Conservation (phyloP, 2,888 invertebrate genomes). For the Lacanobia wlatinum region DNA sequence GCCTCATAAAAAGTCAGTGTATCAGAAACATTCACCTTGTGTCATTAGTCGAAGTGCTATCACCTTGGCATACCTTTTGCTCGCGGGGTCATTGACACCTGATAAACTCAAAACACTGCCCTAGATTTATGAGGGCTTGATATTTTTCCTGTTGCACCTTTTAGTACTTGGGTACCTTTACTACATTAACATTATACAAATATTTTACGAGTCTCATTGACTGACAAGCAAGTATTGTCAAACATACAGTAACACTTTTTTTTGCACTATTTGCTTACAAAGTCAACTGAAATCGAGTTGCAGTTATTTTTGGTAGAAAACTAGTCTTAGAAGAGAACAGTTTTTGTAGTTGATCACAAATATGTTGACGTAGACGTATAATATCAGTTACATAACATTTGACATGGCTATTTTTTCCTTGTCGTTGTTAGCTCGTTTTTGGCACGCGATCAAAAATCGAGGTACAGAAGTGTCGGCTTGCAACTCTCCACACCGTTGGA, state of each 20-base stretch:
- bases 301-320: conserved; percentile 48
- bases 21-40: conserved; percentile 70
- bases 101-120: conserved; percentile 72
- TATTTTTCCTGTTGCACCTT: conserved; percentile 32
- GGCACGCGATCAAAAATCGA: conserved; percentile 84
- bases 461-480: conserved; percentile 73
- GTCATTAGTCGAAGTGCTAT: conserved; percentile 77
- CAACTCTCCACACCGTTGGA: conserved; percentile 61
- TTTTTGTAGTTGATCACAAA: conserved; percentile 59
- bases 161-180: conserved; percentile 4
- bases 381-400: conserved; percentile 79
- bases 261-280: conserved; percentile 10
- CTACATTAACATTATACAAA: conserved; percentile 1
- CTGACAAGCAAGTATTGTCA: conserved; percentile 3
- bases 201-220: conserved; percentile 12
- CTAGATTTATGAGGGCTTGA: conserved; percentile 17
- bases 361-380: conserved; percentile 71
- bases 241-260: conserved; percentile 28
- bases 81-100: conserved; percentile 82
- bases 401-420: conserved; percentile 88
- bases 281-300: conserved; percentile 22
- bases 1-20: conserved; percentile 18
- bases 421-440: conserved; percentile 83
- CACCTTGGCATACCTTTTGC: conserved; percentile 84
- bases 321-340: conserved; percentile 36